phyloP scores from a whole-genome alignment of 2,888 invertebrate genomes.

The Euzophera pinguis region DNA sequence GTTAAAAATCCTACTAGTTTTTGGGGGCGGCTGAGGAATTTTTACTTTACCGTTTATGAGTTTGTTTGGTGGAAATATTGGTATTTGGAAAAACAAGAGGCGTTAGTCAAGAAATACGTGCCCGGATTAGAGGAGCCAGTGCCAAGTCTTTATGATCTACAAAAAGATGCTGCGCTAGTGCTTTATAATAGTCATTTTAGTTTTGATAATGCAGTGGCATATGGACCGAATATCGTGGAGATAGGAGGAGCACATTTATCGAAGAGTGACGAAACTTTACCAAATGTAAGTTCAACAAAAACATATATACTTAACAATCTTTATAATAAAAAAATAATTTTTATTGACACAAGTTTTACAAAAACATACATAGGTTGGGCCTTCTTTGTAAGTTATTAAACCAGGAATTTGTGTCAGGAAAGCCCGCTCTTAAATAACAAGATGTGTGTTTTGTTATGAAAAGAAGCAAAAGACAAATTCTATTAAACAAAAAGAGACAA shows the following conservation, averaged over 20 bases:
- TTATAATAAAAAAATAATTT: too few species aligned
- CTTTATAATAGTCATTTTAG: constrained; percentile 74
- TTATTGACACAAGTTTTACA: too few species aligned
- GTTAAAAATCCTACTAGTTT: constrained; percentile 74
- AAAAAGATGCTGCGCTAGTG: constrained; percentile 60
- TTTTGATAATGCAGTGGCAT: constrained; percentile 64
- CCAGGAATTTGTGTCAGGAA: too few species aligned
- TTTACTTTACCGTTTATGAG: constrained; percentile 61
- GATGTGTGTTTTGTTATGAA: too few species aligned
- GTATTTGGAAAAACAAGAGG: constrained; percentile 58
- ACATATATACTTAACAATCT: too few species aligned
- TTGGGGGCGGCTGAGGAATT: constrained; percentile 68
- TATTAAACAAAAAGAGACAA: too few species aligned
- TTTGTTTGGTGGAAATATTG: constrained; percentile 60
- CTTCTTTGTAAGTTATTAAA: too few species aligned
- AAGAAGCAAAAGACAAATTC: too few species aligned
- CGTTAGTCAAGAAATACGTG: constrained; percentile 53
- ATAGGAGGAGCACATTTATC: constrained; percentile 78
- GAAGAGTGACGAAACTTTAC: constrained; percentile 45
- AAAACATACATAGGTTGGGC: too few species aligned
- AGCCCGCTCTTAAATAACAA: too few species aligned
- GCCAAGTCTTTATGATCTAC: constrained; percentile 59
- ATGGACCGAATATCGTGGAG: constrained; percentile 77
- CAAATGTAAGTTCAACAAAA: constrained; percentile 47
- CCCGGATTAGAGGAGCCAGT: constrained; percentile 50